phyloP scores from a whole-genome alignment of 2,888 invertebrate species.

The Brenthis hecate region DNA sequence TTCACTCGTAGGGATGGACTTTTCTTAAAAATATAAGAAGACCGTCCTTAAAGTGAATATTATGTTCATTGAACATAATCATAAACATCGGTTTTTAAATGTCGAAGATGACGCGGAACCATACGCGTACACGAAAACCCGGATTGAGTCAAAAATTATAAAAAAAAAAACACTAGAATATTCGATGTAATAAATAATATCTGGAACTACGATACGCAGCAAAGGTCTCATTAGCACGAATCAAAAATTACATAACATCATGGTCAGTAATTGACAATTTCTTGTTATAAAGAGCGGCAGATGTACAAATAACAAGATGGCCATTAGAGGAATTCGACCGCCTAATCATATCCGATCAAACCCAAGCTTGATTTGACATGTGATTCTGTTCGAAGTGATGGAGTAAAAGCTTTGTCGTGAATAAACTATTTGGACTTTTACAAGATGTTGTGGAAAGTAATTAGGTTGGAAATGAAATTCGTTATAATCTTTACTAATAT shows the following conservation, averaged over 20 bases:
- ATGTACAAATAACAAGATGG: conserved; percentile 51
- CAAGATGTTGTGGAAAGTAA: not conserved
- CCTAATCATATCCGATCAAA: conserved; percentile 42
- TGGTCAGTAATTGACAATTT: conserved; percentile 52
- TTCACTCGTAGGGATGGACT: no score
- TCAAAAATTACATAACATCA: conserved; percentile 64
- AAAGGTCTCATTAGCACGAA: conserved; percentile 41
- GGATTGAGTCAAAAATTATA: no score
- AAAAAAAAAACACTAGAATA: no score
- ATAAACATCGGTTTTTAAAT: no score
- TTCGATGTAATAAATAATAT: no score
- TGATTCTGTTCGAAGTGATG: not conserved
- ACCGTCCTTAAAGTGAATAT: no score
- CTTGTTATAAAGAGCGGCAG: conserved; percentile 21
- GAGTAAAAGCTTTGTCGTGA: not conserved
- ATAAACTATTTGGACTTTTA: not conserved
- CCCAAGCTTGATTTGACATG: conserved; percentile 2
- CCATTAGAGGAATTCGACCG: conserved; percentile 60
- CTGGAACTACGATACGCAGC: not conserved
- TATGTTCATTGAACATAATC: no score
- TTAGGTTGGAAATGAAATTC: no score
- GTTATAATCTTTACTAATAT: no score
- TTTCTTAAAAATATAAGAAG: no score
- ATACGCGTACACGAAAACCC: no score
- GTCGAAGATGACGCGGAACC: no score